Base-by-base conservation (phyloP, 2,888 invertebrate genomes). In the Harpagoxenus sublaevis region DNA sequence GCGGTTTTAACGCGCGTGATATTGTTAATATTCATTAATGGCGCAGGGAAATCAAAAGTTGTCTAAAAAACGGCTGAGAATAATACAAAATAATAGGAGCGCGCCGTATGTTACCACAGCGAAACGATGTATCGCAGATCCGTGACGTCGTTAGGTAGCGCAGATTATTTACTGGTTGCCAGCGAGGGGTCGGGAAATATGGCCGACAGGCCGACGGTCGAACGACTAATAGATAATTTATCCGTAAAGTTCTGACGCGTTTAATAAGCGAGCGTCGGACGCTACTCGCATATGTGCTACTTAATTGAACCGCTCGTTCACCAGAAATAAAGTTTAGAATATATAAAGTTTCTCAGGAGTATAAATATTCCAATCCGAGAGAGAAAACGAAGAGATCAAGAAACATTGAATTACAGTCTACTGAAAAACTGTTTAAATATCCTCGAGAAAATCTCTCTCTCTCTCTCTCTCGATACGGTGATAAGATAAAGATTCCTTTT, bases 151-250 rank as follows among this genome's bases (percentile, higher is more conserved):
- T 88, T 88, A 83, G 82, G 75, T 86, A 86, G 85, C 77, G 77
- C 23, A 84, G 88, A 90, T 91, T 91, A 90, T 91, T 91, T 89
- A 89, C 86, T 74, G 88, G 86, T 68, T 84, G 73, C 81, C 78
- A 73, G 84, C 84, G 42, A 84, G 71, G 68, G 83, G 83, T 84
- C 63, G 89, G 83, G 86, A 90, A 88, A 90, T 90, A 90, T 86
- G 84, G 86, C 60, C 87, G 83, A 83, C 84, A 75, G 79, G 83
- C 77, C 68, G 82, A 83, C 81, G 84, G 75, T 79, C 84, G 86
- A 83, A 84, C 86, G 82, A 86, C 86, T 90, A 89, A 91, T 89
- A 87, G 90, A 91, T 90, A 90, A 91, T 90, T 90, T 91, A 89
- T 91, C 88, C 87, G 82, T 71, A 86, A 90, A 91, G 89, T 91